Evolutionary conservation across 2,797 vertebrate genomes (phyloP), one percentile per base, ranked within the genome.

Genomic region (Pangasius djambal): DNA sequence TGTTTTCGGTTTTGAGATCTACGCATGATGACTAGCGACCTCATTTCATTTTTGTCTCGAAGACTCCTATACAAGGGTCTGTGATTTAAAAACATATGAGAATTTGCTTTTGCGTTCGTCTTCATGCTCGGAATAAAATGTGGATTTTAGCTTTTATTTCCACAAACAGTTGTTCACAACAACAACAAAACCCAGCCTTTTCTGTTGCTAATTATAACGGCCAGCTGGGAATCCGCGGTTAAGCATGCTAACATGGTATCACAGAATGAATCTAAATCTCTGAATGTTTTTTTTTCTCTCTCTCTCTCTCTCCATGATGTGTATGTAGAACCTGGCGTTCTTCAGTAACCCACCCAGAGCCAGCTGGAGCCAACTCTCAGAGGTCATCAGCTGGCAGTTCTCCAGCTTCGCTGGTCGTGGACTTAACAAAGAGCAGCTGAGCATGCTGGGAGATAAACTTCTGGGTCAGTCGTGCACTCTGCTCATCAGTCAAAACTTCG

Each of bases 301-400:
- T 67, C 6, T 57, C 4, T 74, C 20, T 88, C 63, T n/a, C 22
- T 48, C 34, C 48, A 6, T 34, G 15, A 12, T 18, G 6, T 8
- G 22, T 84, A 18, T 63, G 63, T 94, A 99, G 98, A 99, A 98
- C 94, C 88, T 99, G 93, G 93, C 96, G 16, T 99, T 98, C 94
- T 99, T 99, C 92, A 97, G 96, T 78, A 99, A 96, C 85, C 98
- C 98, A 0, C 96, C 97, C 9, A 92, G 97, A 85, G 97, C 97
- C 84, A 95, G 95, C 72, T 96, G 98, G 97, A 97, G 94, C 91
- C 98, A 99, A 92, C 97, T 99, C 67, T 96, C 98, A 2, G 98
- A 99, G 94, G 97, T 99, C 44, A 94, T 99, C 89, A 99, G 98
- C 95, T 99, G 98, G 98, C 98, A 99, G 89, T 99, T 99, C 92